Evolutionary conservation across 2,797 vertebrate genomes (phyloP).

Genomic region (Acrossocheilus fasciatus): DNA sequence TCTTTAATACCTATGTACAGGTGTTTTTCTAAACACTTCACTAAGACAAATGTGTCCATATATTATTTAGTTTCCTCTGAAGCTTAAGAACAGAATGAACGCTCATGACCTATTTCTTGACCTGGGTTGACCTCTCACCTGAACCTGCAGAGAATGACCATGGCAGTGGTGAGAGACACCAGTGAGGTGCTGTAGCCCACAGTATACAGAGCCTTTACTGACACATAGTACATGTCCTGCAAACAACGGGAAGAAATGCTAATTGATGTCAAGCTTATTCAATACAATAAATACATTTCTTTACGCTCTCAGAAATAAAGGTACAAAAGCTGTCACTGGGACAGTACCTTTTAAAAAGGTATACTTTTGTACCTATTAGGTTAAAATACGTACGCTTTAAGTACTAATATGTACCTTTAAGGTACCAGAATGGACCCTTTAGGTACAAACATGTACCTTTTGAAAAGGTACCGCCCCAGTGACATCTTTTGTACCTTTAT

Average conservation of each 20-base stretch:
- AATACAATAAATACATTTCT: not conserved
- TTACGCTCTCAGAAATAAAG: too few species aligned
- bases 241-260: conserved; percentile 13
- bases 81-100: not conserved
- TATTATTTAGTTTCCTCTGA: not conserved
- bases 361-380: too few species aligned
- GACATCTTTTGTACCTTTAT: too few species aligned
- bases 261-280: not conserved
- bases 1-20: not conserved
- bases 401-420: too few species aligned
- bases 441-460: too few species aligned
- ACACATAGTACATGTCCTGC: conserved; percentile 90
- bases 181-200: conserved; percentile 98
- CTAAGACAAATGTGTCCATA: not conserved
- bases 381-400: too few species aligned
- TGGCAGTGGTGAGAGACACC: conserved; percentile 95
- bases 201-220: conserved; percentile 96
- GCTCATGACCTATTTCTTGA: not conserved
- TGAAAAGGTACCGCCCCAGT: too few species aligned
- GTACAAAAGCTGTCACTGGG: too few species aligned
- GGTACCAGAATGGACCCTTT: too few species aligned
- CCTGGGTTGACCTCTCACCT: conserved; percentile 80
- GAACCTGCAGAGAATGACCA: conserved; percentile 98
- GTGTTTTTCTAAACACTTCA: not conserved
- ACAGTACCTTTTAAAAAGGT: too few species aligned